These are phyloP conservation scores for Nicator chloris DNA, from an alignment of 2,113 vertebrate genomes.

Conservation along the genomic window DNA sequence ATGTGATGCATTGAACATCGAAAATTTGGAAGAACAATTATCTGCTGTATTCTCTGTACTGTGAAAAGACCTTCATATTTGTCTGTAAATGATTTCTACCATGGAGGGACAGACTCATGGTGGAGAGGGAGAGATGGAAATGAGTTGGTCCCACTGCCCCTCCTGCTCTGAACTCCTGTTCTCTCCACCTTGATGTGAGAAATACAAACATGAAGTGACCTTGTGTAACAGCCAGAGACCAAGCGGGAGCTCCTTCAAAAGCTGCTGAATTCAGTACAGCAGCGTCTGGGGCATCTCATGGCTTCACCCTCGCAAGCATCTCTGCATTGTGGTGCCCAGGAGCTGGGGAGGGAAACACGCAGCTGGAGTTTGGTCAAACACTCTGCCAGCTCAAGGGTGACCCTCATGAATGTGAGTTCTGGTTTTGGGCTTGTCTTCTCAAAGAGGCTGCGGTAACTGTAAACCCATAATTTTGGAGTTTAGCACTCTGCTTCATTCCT, in stretches of 20 bases:
- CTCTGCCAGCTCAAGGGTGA: not conserved
- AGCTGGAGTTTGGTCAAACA: not conserved
- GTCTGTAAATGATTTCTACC: not conserved
- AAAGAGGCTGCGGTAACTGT: not conserved
- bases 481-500: not conserved
- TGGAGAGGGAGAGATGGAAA: not conserved
- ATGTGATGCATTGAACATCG: not conserved
- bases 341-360: rapidly evolving
- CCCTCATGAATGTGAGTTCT: not conserved
- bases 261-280: not conserved
- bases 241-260: not conserved
- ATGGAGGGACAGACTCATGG: not conserved
- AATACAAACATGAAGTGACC: not conserved
- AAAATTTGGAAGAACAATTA: not conserved
- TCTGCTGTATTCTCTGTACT: not conserved
- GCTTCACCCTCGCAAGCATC: rapidly evolving
- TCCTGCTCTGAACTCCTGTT: not conserved
- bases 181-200: not conserved
- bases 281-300: not conserved
- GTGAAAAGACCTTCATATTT: not conserved
- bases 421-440: not conserved
- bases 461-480: not conserved
- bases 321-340: rapidly evolving
- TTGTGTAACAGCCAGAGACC: not conserved
- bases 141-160: rapidly evolving